phyloP scores from a whole-genome alignment of 2,797 vertebrate species.

The Falco peregrinus region DNA sequence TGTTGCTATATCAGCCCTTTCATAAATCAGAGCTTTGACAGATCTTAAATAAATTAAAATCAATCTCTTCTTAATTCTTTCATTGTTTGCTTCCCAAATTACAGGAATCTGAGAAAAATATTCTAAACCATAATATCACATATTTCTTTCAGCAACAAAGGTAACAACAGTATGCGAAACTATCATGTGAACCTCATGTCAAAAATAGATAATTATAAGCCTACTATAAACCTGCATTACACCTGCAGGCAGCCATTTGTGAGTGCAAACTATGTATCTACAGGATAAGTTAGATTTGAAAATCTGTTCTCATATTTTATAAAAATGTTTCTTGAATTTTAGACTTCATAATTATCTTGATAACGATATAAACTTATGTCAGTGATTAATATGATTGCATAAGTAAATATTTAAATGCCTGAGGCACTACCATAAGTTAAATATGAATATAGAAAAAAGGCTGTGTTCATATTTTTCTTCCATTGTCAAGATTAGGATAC shows the following conservation, averaged over 20 bases:
- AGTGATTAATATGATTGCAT: background rate
- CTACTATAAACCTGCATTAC: background rate
- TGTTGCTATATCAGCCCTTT: background rate
- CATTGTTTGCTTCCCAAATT: background rate
- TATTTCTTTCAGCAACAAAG: background rate
- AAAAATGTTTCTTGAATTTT: background rate
- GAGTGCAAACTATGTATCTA: background rate
- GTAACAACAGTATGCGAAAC: background rate
- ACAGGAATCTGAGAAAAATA: background rate
- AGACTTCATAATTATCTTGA: background rate
- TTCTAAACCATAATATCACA: background rate
- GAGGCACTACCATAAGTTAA: background rate
- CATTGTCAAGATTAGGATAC: background rate
- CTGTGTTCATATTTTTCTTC: background rate
- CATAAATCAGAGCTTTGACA: background rate
- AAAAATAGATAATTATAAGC: background rate
- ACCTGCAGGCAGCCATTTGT: background rate
- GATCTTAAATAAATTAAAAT: background rate
- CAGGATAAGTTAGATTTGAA: background rate
- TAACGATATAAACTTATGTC: background rate
- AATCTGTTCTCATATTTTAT: background rate
- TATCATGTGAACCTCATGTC: background rate
- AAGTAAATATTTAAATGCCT: background rate
- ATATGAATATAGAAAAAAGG: background rate
- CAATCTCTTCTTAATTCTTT: background rate